phyloP scores from a whole-genome alignment of 2,113 vertebrate genomes.

The Perca flavescens region DNA sequence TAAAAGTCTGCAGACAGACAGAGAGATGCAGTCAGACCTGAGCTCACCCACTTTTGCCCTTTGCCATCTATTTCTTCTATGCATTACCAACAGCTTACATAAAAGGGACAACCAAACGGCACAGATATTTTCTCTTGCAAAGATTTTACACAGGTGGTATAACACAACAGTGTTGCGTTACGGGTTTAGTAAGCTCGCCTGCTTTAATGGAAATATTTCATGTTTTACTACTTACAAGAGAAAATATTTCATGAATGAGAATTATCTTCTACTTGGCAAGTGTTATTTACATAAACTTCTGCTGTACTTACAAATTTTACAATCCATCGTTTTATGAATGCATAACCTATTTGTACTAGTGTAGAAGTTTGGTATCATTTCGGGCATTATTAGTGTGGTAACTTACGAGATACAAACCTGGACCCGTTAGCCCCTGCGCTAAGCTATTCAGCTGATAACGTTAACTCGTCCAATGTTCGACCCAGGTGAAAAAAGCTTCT shows the following conservation, averaged over 20 bases:
- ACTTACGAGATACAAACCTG: no score
- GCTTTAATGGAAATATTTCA: neutral
- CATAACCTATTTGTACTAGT: no score
- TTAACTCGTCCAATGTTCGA: no score
- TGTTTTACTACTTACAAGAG: neutral
- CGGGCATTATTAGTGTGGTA: no score
- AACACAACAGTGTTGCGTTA: neutral
- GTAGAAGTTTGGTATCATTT: no score
- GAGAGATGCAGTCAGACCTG: conserved; percentile 20
- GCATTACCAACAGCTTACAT: conserved; percentile 5
- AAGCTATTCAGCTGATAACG: no score
- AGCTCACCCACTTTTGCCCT: neutral
- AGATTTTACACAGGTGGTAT: neutral
- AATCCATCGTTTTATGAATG: no score
- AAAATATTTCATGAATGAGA: neutral
- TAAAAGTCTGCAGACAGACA: conserved; percentile 31
- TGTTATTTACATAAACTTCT: no score
- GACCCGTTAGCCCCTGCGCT: no score
- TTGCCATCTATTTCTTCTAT: conserved; percentile 28
- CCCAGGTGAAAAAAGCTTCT: no score
- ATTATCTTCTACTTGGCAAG: neutral
- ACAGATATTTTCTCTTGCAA: neutral
- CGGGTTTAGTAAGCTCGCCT: neutral
- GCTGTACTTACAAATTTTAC: no score
- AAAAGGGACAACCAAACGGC: neutral